Evolutionary conservation across 2,888 invertebrate genomes (phyloP).

Genomic region (Hemicrepidius hirtus): DNA sequence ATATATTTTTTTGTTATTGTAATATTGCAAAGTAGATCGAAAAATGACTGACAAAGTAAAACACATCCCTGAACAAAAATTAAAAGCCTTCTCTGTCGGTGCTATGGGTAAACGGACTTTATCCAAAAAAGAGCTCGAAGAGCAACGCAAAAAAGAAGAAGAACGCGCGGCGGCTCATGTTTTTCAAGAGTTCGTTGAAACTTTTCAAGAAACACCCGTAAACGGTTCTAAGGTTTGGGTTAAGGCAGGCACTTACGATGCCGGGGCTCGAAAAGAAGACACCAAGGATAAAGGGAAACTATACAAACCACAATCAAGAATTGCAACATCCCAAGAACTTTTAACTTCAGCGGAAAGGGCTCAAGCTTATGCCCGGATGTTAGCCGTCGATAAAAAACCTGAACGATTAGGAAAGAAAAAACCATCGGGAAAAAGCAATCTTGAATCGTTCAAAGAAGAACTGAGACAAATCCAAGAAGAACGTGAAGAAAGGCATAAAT

Average conservation of each 20-base stretch:
- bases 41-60: constrained; percentile 40
- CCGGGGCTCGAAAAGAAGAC: constrained; percentile 93
- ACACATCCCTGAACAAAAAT: constrained; percentile 79
- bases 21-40: background rate
- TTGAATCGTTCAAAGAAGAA: constrained; percentile 99
- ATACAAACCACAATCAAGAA: constrained; percentile 92
- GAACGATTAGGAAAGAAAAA: constrained; percentile 82
- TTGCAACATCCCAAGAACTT: constrained; percentile 75
- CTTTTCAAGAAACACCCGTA: constrained; percentile 92
- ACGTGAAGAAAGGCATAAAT: constrained; percentile 95
- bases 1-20: no score
- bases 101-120: constrained; percentile 83
- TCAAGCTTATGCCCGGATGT: constrained; percentile 80
- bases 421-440: constrained; percentile 91
- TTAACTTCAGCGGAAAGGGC: constrained; percentile 78
- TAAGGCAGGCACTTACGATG: constrained; percentile 97
- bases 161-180: constrained; percentile 94
- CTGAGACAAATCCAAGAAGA: constrained; percentile 98
- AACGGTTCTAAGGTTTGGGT: constrained; percentile 94
- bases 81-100: constrained; percentile 85
- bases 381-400: constrained; percentile 79
- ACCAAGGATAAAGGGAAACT: constrained; percentile 91
- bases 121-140: constrained; percentile 90
- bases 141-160: constrained; percentile 90
- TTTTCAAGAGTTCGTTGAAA: constrained; percentile 98